A percentile compares a stretch with the other conserved stretches of the same genome.
These are phyloP conservation scores for Tetropium fuscum DNA, from an alignment of 2,888 invertebrate species.

Conservation along the genomic window DNA sequence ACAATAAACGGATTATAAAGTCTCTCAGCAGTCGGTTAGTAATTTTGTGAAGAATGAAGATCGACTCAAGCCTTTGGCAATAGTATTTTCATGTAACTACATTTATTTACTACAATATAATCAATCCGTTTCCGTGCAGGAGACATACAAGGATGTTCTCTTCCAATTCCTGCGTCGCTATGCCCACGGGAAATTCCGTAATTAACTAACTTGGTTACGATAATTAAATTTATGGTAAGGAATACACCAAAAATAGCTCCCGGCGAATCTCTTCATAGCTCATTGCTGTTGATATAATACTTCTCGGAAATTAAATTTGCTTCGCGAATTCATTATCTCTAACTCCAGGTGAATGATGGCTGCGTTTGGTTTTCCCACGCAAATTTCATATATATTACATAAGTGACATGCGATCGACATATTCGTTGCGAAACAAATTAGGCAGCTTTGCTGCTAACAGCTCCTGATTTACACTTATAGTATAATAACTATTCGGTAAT, in stretches of 20 bases:
- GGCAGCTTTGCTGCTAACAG: slow-evolving; percentile 10
- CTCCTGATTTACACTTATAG: slow-evolving; percentile 19
- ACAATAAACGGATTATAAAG: too few relatives aligned
- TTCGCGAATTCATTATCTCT: slow-evolving; percentile 5
- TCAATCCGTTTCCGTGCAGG: slow-evolving; percentile 17
- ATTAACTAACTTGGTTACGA: slow-evolving; percentile 62
- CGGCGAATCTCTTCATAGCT: slow-evolving; percentile 48
- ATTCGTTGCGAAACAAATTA: slow-evolving; percentile 22
- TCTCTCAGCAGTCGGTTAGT: too few relatives aligned
- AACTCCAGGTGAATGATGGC: slow-evolving; percentile 11
- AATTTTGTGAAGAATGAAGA: too few relatives aligned
- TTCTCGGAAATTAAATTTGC: slow-evolving; percentile 54
- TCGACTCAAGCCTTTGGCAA: too few relatives aligned
- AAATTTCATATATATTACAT: slow-evolving; percentile 24
- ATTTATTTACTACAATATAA: slow-evolving; percentile 16
- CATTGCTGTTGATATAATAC: slow-evolving; percentile 52
- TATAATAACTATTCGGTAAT: slow-evolving; percentile 17
- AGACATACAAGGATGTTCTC: slow-evolving; percentile 21
- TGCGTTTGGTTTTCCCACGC: slow-evolving; percentile 17
- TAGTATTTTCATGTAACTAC: slow-evolving; percentile 1
- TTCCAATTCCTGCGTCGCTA: slow-evolving; percentile 16
- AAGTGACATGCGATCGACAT: slow-evolving; percentile 16
- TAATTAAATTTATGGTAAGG: slow-evolving; percentile 62
- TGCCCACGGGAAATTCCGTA: slow-evolving; percentile 36
- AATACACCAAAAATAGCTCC: slow-evolving; percentile 61